phyloP scores from a whole-genome alignment of 2,113 vertebrate species.

The Eclectus roratus region DNA sequence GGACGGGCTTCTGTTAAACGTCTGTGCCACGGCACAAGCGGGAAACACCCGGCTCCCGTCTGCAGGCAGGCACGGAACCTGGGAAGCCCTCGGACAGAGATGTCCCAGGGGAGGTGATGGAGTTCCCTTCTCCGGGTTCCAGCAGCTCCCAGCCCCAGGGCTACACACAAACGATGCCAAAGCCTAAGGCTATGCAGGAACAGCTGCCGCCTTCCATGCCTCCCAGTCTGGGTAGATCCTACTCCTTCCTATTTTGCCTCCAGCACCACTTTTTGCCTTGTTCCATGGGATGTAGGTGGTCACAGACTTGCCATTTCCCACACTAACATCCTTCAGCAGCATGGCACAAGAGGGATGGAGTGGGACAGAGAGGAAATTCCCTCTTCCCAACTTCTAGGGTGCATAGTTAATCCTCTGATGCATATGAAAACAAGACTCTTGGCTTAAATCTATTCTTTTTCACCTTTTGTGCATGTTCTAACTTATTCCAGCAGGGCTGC shows the following conservation, averaged over 20 bases:
- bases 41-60: background rate
- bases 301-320: background rate
- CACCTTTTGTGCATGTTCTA: background rate
- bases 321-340: background rate
- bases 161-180: background rate
- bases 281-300: background rate
- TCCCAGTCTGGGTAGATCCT: background rate
- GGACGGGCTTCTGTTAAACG: background rate
- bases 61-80: background rate
- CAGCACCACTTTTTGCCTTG: background rate
- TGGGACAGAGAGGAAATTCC: background rate
- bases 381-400: background rate
- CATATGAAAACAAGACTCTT: background rate
- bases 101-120: accelerated
- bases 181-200: background rate
- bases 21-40: accelerated
- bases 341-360: background rate
- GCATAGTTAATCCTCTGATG: background rate
- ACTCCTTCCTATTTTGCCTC: background rate
- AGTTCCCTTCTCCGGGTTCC: background rate
- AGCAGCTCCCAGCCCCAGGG: background rate
- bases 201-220: accelerated
- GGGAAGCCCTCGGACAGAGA: accelerated
- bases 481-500: slow-evolving; percentile 26
- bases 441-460: background rate